phyloP scores from a whole-genome alignment of 2,113 vertebrate genomes.

The Oreocharis arfaki region DNA sequence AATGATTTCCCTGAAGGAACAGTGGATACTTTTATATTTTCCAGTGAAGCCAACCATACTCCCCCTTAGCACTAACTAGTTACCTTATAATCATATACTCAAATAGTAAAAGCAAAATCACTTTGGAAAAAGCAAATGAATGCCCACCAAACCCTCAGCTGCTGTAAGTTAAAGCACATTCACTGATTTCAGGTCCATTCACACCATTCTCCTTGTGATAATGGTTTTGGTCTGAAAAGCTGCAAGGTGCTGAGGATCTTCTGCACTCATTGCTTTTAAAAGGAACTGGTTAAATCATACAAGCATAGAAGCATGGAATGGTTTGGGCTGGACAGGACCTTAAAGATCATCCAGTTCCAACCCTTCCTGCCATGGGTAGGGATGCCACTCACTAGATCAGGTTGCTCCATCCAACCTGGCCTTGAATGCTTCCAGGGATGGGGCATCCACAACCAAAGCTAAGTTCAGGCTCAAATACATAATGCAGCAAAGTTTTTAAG shows the following conservation, averaged over 20 bases:
- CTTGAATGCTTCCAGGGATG: background rate
- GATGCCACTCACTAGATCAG: background rate
- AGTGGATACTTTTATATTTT: conserved; percentile 78
- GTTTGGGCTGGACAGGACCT: background rate
- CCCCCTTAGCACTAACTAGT: conserved; percentile 58
- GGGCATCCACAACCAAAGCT: background rate
- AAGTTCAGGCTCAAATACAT: background rate
- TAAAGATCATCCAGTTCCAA: background rate
- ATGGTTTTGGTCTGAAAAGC: background rate
- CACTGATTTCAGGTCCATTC: background rate
- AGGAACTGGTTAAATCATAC: background rate
- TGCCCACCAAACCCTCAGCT: background rate
- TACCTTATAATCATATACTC: conserved; percentile 63
- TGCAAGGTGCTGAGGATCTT: background rate
- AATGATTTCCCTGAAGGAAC: conserved; percentile 82
- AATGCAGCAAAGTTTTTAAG: background rate
- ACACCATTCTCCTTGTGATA: background rate
- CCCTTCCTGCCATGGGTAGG: background rate
- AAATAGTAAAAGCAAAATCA: conserved; percentile 49
- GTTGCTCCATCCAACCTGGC: background rate
- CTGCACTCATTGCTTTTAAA: background rate
- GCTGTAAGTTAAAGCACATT: background rate
- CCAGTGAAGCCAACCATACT: conserved; percentile 68
- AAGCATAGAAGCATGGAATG: background rate
- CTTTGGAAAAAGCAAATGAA: conserved; percentile 33